Evolutionary conservation across 2,797 vertebrate genomes (phyloP), one percentile per base, ranked within the genome.

Genomic region (Orestias chungarensis): DNA sequence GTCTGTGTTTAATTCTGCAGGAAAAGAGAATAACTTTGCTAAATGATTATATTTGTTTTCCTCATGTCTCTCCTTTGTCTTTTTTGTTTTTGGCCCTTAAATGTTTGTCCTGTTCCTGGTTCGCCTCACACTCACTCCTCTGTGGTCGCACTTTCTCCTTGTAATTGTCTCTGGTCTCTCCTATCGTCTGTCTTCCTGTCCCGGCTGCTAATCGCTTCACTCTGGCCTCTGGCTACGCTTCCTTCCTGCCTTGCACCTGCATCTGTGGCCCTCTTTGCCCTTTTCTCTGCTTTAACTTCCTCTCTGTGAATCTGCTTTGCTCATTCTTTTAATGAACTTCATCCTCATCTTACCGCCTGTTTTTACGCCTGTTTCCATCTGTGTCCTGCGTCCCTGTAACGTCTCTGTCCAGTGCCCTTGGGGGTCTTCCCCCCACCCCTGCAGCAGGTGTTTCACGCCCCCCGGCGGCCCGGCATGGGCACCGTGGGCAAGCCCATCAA

Each of bases 391-490:
- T 68, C n/a, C 43, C 20, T 33, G 0, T 44, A 20, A 29, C 10
- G 33, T 73, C 20, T 74, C 69, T 44, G 29, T 86, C 61, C 91
- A 95, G 95, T 93, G 94, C 95, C 94, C 92, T 85, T 93, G 92
- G 94, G 94, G 93, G 93, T 79, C 74, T 95, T 94, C 94, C 96
- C 98, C 96, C 97, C 97, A 84, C 97, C 97, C 87, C 93, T 99
- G 93, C 97, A 98, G 95, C 98, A 99, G 95, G 98, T 99, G 92
- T 99, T 99, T 84, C 97, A 99, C 90, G 97, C 98, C 31, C 97
- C 97, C 0, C 96, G 96, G 57, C 94, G 97, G 90, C 98, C 98
- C 15, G 98, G 98, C 83, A 97, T 99, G 95, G 98, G 97, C 87
- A 99, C 97, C 0, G 96, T 99, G 40, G 98, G 98, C 86, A 99